A percentile compares a stretch with the other conserved stretches of the same genome.
Evolutionary conservation across 92 coral and sea anemone species (phyloP).

Genomic region (Parazoanthus atlanticus): DNA sequence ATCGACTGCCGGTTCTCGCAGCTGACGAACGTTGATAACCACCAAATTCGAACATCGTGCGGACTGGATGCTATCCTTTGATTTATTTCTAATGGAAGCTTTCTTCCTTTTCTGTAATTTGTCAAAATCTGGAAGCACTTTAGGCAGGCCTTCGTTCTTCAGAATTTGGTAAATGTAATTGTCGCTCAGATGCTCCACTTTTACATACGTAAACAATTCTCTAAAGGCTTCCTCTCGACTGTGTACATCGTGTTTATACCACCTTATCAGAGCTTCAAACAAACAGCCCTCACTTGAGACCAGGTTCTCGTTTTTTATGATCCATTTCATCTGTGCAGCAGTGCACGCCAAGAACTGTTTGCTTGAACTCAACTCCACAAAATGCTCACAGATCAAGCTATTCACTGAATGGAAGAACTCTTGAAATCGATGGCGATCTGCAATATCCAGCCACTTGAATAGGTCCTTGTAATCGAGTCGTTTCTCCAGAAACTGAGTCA

Average conservation of each 20-base stretch:
- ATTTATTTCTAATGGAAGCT: neutral
- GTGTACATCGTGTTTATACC: neutral
- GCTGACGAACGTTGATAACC: slow-evolving; percentile 4
- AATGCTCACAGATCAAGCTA: slow-evolving; percentile 1
- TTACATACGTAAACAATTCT: neutral
- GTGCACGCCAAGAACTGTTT: slow-evolving; percentile 7
- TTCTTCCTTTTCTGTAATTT: slow-evolving; percentile 2
- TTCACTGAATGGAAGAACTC: neutral
- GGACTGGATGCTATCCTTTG: neutral
- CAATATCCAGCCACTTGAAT: slow-evolving; percentile 14
- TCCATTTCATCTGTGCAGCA: neutral
- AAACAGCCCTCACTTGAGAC: neutral
- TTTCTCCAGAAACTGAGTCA: slow-evolving; percentile 15
- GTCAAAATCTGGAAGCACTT: slow-evolving; percentile 13
- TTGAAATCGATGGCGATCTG: slow-evolving; percentile 3
- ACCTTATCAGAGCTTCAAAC: neutral
- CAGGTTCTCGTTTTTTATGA: neutral
- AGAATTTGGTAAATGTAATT: neutral
- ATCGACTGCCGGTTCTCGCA: slow-evolving; percentile 9
- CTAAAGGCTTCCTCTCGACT: neutral
- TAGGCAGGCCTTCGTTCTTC: neutral
- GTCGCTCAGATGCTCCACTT: neutral
- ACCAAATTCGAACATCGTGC: neutral
- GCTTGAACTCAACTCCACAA: slow-evolving; percentile 11
- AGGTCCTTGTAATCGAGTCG: neutral